Base-by-base conservation (phyloP, 2,113 vertebrate genomes). In the Prinia subflava region DNA sequence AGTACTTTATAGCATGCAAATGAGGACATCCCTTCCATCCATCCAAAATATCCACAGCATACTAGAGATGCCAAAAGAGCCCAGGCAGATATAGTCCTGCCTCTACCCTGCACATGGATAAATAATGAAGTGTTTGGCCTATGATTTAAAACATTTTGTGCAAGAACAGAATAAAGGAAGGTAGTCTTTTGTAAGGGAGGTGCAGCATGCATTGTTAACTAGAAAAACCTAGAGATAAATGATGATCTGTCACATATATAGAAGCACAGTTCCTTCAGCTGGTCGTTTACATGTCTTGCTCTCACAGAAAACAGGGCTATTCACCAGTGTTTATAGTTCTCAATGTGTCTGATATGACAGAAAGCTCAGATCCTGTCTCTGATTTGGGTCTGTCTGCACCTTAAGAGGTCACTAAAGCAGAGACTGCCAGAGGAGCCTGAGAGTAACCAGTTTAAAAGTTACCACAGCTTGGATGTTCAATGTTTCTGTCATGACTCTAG, bases 301-400 rank as follows among this genome's bases (percentile, higher is more conserved):
- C 12, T 80, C 42, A 63, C 0, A 2, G 35, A 82, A 67, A 62
- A 28, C 53, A 76, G 19, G 9, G 19, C 42, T 71, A 11, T 49
- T 41, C 52, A 18, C 15, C 52, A 8, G 4, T 41, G 22, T 83
- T 80, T 30, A 20, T 11, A 47, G 18, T 39, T 55, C 60, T 67
- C 41, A 53, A 1, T 3, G 8, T 7, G 13, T 14, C 9, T 4
- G 24, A 33, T 6, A 47, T 1, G 8, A 52, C 15, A 84, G 24
- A 77, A 81, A 84, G n/a, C 23, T 19, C 23, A 91, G 39, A 42
- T 31, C 28, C 47, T 49, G 11, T 28, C 57, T 68, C 69, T 37
- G n/a, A 65, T 78, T 81, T 70, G 30, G 28, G 20, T 50, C 31
- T 39, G 17, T 16, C 35, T 12, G 2, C 8, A 88, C 30, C 23